A percentile compares a stretch with the other conserved stretches of the same genome.
These are phyloP conservation scores for Sebastes taczanowskii DNA, from an alignment of 2,797 vertebrate genomes.

Conservation along the genomic window DNA sequence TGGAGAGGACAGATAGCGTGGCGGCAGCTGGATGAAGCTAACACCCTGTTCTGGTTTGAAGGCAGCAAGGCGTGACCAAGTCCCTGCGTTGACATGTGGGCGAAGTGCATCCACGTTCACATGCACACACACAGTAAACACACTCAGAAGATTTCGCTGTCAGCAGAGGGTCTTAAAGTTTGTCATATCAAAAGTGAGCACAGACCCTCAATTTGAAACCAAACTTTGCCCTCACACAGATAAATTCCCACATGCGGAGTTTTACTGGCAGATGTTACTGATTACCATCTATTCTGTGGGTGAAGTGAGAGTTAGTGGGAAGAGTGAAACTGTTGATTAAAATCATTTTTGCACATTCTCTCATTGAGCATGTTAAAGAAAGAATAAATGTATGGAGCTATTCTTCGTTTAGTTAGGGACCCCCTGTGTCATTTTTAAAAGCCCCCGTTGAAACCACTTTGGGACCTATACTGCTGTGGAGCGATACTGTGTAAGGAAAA, in stretches of 20 bases:
- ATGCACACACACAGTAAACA: not conserved
- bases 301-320: slow-evolving; percentile 27
- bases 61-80: slow-evolving; percentile 61
- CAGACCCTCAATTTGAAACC: not conserved
- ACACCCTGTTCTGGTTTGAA: slow-evolving; percentile 64
- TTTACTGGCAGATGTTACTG: slow-evolving; percentile 34
- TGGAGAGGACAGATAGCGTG: slow-evolving; percentile 69
- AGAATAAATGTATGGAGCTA: not conserved
- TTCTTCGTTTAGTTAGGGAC: not conserved
- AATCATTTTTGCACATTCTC: not conserved
- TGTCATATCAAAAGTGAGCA: slow-evolving; percentile 25
- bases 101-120: slow-evolving; percentile 24
- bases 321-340: slow-evolving; percentile 24
- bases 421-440: not conserved
- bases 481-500: not conserved
- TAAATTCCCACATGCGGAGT: slow-evolving; percentile 23
- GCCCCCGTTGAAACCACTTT: no score
- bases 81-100: slow-evolving; percentile 33
- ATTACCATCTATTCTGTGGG: slow-evolving; percentile 25
- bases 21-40: slow-evolving; percentile 71
- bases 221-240: not conserved
- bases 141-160: not conserved
- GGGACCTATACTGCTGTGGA: not conserved
- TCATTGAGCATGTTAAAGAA: not conserved
- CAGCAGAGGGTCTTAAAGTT: not conserved